These are phyloP conservation scores for Phalacrocorax pelagicus DNA, from an alignment of 2,113 vertebrate genomes.

Conservation along the genomic window DNA sequence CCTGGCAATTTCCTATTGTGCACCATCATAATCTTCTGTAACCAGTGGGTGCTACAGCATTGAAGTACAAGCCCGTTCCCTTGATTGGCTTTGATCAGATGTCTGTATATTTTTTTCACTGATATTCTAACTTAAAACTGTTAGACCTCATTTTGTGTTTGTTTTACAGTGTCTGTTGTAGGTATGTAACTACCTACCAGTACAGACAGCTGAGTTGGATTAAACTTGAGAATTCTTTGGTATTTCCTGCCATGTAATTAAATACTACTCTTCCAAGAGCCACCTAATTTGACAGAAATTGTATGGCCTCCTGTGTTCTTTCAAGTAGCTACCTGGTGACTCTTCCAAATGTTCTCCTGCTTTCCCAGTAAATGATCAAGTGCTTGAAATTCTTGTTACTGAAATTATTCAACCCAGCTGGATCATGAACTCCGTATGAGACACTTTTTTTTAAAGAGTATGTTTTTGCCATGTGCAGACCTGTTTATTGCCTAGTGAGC, in stretches of 20 bases:
- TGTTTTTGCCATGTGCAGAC: not conserved
- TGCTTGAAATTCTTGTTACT: not conserved
- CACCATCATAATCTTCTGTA: slow-evolving; percentile 43
- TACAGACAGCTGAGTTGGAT: slow-evolving; percentile 12
- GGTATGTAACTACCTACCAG: slow-evolving; percentile 2
- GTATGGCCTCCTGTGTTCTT: slow-evolving; percentile 7
- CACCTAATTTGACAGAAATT: slow-evolving; percentile 6
- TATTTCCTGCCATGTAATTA: slow-evolving; percentile 30
- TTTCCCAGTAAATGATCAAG: not conserved
- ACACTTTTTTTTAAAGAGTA: not conserved
- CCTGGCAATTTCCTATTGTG: slow-evolving; percentile 21
- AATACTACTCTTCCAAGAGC: slow-evolving; percentile 21
- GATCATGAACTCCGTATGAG: not conserved
- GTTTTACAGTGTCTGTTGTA: slow-evolving; percentile 37
- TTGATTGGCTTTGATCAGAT: slow-evolving; percentile 47
- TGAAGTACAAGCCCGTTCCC: not conserved
- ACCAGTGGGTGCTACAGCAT: not conserved
- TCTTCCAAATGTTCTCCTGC: not conserved
- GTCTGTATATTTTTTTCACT: not conserved
- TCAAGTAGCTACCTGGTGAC: slow-evolving; percentile 13
- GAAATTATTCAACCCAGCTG: not conserved
- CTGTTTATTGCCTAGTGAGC: not conserved
- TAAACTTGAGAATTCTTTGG: slow-evolving; percentile 22
- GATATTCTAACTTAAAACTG: not conserved
- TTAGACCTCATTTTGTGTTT: slow-evolving; percentile 43